phyloP scores from a whole-genome alignment of 2,797 vertebrate species.

The Leptoclinus maculatus region DNA sequence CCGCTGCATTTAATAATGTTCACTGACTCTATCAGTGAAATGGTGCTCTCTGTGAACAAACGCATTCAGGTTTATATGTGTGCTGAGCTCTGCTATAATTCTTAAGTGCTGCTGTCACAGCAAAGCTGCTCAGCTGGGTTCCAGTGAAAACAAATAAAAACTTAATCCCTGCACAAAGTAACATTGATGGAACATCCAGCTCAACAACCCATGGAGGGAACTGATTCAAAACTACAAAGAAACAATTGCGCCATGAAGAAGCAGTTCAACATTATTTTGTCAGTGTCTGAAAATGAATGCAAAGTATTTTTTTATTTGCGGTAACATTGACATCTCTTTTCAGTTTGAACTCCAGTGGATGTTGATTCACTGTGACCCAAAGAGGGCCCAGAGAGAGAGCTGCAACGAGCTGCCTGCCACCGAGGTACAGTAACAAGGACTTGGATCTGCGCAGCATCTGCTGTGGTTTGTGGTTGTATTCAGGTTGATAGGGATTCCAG shows the following conservation, averaged over 20 bases:
- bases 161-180: constrained; percentile 61
- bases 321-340: constrained; percentile 46
- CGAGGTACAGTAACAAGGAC: constrained; percentile 80
- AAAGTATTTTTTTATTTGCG: background rate
- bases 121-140: constrained; percentile 73
- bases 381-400: constrained; percentile 87
- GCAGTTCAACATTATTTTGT: background rate
- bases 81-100: constrained; percentile 68
- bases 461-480: constrained; percentile 61
- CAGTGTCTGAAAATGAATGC: constrained; percentile 8
- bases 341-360: constrained; percentile 91
- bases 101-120: constrained; percentile 68
- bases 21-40: constrained; percentile 22
- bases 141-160: constrained; percentile 46
- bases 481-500: constrained; percentile 29
- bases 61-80: constrained; percentile 54
- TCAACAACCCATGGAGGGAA: constrained; percentile 27
- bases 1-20: constrained; percentile 41
- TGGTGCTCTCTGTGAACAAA: constrained; percentile 43
- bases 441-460: constrained; percentile 54
- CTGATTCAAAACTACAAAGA: constrained; percentile 35
- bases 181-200: constrained; percentile 46
- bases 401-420: constrained; percentile 85
- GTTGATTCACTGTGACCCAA: constrained; percentile 89
- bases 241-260: background rate